Evolutionary conservation across 2,888 invertebrate species (phyloP).

Genomic region (Dryomyza anilis): DNA sequence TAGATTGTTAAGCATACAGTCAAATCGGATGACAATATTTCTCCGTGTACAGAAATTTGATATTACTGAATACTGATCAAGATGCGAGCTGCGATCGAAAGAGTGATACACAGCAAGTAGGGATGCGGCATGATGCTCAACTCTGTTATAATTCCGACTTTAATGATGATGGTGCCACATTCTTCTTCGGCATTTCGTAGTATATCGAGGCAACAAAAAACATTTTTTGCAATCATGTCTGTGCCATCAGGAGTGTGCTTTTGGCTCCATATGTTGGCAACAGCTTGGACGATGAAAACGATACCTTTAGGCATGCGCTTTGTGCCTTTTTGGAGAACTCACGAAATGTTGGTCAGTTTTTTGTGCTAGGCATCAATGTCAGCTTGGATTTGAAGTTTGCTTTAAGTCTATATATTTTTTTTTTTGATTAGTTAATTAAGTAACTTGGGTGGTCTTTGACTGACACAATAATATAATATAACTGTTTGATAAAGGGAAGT

Average conservation of each 20-base stretch:
- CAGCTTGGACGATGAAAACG: constrained; percentile 19
- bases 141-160: not conserved
- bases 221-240: not conserved
- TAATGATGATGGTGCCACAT: constrained; percentile 11
- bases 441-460: constrained; percentile 13
- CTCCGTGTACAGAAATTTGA: too few species aligned
- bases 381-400: not conserved
- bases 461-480: too few species aligned
- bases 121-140: not conserved
- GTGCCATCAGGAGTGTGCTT: not conserved
- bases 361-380: not conserved
- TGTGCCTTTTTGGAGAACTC: not conserved
- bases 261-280: constrained; percentile 11
- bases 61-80: too few species aligned
- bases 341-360: not conserved
- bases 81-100: too few species aligned
- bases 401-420: too few species aligned
- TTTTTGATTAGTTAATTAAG: not conserved
- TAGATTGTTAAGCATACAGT: not conserved
- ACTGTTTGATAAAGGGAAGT: too few species aligned
- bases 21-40: not conserved
- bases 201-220: not conserved
- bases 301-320: too few species aligned
- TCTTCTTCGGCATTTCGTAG: not conserved
- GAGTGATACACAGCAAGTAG: not conserved